Percentiles rank a stretch among this genome's conserved stretches.
phyloP scores from a whole-genome alignment of 1,140 invertebrate species.

The Eupeodes corollae region DNA sequence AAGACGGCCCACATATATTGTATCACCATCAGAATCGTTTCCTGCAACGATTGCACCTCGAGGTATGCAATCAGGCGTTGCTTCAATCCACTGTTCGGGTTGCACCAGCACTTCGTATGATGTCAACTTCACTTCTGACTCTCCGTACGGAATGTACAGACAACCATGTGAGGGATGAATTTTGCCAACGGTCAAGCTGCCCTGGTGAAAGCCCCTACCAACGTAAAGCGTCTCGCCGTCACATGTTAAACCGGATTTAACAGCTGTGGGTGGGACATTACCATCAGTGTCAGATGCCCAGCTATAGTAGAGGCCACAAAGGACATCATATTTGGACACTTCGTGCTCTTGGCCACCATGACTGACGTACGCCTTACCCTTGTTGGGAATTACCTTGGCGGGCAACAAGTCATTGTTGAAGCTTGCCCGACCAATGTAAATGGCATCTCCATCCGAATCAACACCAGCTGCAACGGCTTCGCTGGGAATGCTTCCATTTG shows the following conservation, averaged over 20 bases:
- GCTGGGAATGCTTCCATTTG: constrained; percentile 20
- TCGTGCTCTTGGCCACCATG: constrained; percentile 24
- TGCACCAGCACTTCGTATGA: constrained; percentile 23
- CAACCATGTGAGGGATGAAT: constrained; percentile 56
- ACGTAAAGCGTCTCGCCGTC: constrained; percentile 53
- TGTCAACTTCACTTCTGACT: constrained; percentile 44
- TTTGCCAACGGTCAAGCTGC: constrained; percentile 61
- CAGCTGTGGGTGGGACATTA: constrained; percentile 42
- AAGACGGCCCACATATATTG: constrained; percentile 39
- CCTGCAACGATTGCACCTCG: constrained; percentile 38
- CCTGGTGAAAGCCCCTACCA: constrained; percentile 47
- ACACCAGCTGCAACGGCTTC: constrained; percentile 54
- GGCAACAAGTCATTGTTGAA: constrained; percentile 62
- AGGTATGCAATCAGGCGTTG: constrained; percentile 17
- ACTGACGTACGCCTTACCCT: constrained; percentile 29
- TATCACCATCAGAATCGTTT: constrained; percentile 36
- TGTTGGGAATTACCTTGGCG: constrained; percentile 58
- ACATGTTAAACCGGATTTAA: constrained; percentile 43
- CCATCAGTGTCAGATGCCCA: constrained; percentile 42
- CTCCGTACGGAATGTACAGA: constrained; percentile 58
- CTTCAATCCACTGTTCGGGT: constrained; percentile 19
- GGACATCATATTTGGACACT: constrained; percentile 33
- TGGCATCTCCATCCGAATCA: constrained; percentile 56
- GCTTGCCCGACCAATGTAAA: constrained; percentile 61
- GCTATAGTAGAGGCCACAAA: constrained; percentile 37